These are phyloP conservation scores for Oryzias dopingdopingensis DNA, from an alignment of 2,797 vertebrate species.

Conservation along the genomic window DNA sequence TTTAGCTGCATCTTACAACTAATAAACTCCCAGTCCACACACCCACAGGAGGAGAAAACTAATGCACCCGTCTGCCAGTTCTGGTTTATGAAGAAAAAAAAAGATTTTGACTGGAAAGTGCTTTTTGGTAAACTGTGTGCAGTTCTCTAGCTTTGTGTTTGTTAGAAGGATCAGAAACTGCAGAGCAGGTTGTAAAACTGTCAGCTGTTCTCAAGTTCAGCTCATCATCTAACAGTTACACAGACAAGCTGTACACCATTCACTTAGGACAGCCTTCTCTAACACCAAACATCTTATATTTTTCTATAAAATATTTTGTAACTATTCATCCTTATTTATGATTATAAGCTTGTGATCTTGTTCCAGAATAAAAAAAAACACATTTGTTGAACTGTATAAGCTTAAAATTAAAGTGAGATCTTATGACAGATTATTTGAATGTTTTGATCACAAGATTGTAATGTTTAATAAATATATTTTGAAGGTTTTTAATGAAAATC, in stretches of 20 bases:
- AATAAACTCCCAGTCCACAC: conserved; percentile 37
- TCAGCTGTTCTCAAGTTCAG: conserved; percentile 32
- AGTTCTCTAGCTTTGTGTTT: conserved; percentile 49
- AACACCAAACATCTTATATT: conserved; percentile 4
- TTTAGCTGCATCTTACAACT: conserved; percentile 40
- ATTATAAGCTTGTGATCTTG: too few relatives aligned
- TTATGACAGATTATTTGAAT: too few relatives aligned
- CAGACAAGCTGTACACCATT: conserved; percentile 47
- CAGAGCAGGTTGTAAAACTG: conserved; percentile 44
- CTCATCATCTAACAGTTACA: conserved; percentile 39
- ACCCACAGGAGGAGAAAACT: conserved; percentile 29
- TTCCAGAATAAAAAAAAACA: too few relatives aligned
- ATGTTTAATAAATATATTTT: too few relatives aligned
- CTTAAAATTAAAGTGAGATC: too few relatives aligned
- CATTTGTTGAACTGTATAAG: too few relatives aligned
- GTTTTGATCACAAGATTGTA: too few relatives aligned
- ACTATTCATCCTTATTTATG: too few relatives aligned
- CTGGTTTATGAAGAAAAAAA: conserved; percentile 53
- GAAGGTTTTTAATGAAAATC: too few relatives aligned
- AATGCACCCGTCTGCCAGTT: conserved; percentile 49
- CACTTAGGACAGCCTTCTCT: conserved; percentile 8
- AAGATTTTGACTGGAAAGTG: conserved; percentile 41
- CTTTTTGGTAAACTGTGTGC: conserved; percentile 52
- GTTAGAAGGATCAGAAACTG: conserved; percentile 43
- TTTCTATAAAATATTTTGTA: too few relatives aligned